Percentiles rank a stretch among this genome's conserved stretches.
These are phyloP conservation scores for Oxyura jamaicensis DNA, from an alignment of 2,113 vertebrate genomes.

Conservation along the genomic window DNA sequence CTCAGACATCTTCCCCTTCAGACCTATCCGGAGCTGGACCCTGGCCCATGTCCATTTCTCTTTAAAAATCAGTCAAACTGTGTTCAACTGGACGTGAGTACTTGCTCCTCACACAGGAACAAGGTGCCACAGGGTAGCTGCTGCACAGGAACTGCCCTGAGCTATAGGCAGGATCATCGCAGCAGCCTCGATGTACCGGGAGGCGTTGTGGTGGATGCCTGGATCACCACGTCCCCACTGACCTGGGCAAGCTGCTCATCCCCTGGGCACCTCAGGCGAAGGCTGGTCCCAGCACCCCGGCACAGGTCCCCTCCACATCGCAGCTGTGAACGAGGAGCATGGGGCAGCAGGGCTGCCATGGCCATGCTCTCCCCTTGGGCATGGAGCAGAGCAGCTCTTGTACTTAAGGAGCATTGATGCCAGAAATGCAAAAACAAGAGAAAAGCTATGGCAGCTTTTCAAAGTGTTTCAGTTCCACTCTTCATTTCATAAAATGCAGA, in stretches of 20 bases:
- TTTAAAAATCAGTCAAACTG: neutral
- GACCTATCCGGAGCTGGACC: conserved; percentile 13
- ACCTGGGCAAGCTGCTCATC: neutral
- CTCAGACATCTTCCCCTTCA: neutral
- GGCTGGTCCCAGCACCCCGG: neutral
- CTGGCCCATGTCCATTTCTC: neutral
- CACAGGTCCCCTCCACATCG: neutral
- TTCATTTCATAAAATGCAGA: neutral
- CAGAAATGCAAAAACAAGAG: neutral
- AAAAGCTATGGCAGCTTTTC: neutral
- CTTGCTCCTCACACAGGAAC: neutral
- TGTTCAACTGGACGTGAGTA: neutral
- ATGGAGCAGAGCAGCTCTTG: neutral
- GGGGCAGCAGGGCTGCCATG: neutral
- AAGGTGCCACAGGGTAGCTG: neutral
- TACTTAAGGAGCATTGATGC: neutral
- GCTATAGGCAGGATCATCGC: neutral
- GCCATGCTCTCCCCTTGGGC: neutral
- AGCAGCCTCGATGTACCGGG: neutral
- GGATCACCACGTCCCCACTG: rapidly evolving
- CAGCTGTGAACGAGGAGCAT: neutral
- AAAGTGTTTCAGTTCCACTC: neutral
- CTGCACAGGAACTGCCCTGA: neutral
- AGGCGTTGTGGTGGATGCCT: too few species aligned
- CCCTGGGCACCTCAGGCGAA: neutral